Evolutionary conservation across 2,113 vertebrate genomes (phyloP), one percentile per base, ranked within the genome.

Genomic region (Enhydra lutris): DNA sequence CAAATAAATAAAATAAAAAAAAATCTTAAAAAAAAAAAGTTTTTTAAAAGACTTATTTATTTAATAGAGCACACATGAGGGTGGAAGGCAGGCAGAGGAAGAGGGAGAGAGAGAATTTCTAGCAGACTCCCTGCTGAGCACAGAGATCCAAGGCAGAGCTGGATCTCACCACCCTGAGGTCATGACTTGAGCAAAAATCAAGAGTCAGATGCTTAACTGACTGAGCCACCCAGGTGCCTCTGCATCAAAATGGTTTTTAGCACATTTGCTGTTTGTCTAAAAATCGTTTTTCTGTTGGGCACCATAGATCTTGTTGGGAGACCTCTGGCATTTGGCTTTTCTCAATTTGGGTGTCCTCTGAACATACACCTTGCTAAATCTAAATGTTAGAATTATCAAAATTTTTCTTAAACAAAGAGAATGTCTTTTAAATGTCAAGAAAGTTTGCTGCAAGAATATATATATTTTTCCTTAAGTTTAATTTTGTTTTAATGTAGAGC

Each of bases 361-460:
- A 63, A 94, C 5, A 31, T 85, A 21, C 0, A 83, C 39, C 61
- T 90, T 87, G 11, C 14, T 76, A 76, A 94, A 31, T 94, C 12
- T 86, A 94, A 94, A 39, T 85, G 55, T n/a, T 96, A 78, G 80
- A 89, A 73, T 80, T 65, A 11, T 80, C n/a, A 94, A 57, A 89
- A 47, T 13, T 2, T 15, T 42, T 92, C 88, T 89, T 89, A 42
- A 87, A 82, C 20, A 81, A 84, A 50, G 88, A 34, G 31, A 74
- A 81, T 93, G n/a, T 26, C 11, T 92, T 79, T 91, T 95, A 65
- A 55, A 88, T 93, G 14, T 93, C 69, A 63, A 59, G 73, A 85
- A 96, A 89, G 23, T 55, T 71, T 79, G 20, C 15, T 95, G 14
- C 73, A 92, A 91, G 8, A 86, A n/a, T 67, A 82, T 52, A 18